These are phyloP conservation scores for Hydrozoanthus gracilis DNA, from an alignment of 92 coral and sea anemone genomes.

Conservation along the genomic window DNA sequence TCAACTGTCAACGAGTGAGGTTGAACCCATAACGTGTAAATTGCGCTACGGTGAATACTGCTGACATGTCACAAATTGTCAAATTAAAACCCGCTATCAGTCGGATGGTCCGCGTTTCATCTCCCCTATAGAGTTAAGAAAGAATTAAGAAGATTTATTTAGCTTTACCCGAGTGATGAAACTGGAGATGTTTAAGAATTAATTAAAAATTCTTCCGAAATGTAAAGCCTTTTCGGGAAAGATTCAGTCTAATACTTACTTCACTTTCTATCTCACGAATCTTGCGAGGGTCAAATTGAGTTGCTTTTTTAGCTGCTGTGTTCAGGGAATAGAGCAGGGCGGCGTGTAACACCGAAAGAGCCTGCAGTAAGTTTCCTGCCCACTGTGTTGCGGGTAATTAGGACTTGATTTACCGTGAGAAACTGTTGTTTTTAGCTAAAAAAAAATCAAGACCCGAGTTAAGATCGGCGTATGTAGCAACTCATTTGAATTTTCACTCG, in stretches of 20 bases:
- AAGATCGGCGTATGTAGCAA: not conserved
- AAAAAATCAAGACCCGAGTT: slow-evolving; percentile 29
- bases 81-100: slow-evolving; percentile 43
- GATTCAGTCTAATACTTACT: not conserved
- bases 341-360: slow-evolving; percentile 10
- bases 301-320: not conserved
- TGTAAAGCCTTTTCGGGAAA: not conserved
- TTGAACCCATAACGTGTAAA: slow-evolving; percentile 41
- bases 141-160: slow-evolving; percentile 45
- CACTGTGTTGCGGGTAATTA: slow-evolving; percentile 29
- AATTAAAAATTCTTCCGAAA: slow-evolving; percentile 28
- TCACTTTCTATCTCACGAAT: not conserved
- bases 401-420: slow-evolving; percentile 15
- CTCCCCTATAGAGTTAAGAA: slow-evolving; percentile 44
- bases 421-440: slow-evolving; percentile 14
- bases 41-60: slow-evolving; percentile 35
- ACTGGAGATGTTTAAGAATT: slow-evolving; percentile 42
- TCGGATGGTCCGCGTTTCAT: slow-evolving; percentile 39
- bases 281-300: not conserved
- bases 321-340: slow-evolving; percentile 30
- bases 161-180: slow-evolving; percentile 31
- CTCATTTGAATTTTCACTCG: not conserved
- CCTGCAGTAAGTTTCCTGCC: slow-evolving; percentile 13
- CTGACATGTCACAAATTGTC: slow-evolving; percentile 48
- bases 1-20: slow-evolving; percentile 51